Evolutionary conservation across 92 coral and sea anemone species (phyloP).

Genomic region (Zoanthus solanderi): DNA sequence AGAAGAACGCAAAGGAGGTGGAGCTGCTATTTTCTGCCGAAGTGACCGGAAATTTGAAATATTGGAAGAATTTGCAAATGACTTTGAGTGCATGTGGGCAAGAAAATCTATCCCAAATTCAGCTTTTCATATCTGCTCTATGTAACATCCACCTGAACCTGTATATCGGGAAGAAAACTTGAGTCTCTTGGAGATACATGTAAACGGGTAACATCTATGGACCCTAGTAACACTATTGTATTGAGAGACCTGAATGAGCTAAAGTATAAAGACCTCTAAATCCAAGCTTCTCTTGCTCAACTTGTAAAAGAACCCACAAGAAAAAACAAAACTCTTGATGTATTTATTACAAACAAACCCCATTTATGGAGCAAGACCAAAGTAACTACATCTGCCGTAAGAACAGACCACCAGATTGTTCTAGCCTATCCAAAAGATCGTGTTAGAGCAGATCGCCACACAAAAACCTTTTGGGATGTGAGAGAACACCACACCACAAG

Average conservation of each 20-base stretch:
- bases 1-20: background rate
- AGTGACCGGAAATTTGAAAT: slow-evolving; percentile 49
- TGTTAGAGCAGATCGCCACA: too few relatives aligned
- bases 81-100: slow-evolving; percentile 64
- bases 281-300: slow-evolving; percentile 54
- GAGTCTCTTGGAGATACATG: slow-evolving; percentile 64
- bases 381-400: background rate
- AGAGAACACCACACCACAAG: slow-evolving; percentile 57
- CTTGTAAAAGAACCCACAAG: slow-evolving; percentile 60
- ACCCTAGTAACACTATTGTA: slow-evolving; percentile 44
- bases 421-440: too few relatives aligned
- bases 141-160: slow-evolving; percentile 64
- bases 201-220: slow-evolving; percentile 30
- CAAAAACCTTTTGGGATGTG: too few relatives aligned
- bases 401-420: too few relatives aligned
- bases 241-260: slow-evolving; percentile 67
- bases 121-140: slow-evolving; percentile 48
- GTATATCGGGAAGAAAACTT: background rate
- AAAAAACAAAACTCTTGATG: background rate
- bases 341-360: slow-evolving; percentile 63
- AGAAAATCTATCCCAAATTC: slow-evolving; percentile 64
- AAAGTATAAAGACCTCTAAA: slow-evolving; percentile 40
- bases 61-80: slow-evolving; percentile 37
- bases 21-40: slow-evolving; percentile 60
- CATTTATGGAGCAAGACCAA: slow-evolving; percentile 59